Evolutionary conservation across 2,888 invertebrate species (phyloP), one percentile per base, ranked within the genome.

Genomic region (Trachelus iudaicus): DNA sequence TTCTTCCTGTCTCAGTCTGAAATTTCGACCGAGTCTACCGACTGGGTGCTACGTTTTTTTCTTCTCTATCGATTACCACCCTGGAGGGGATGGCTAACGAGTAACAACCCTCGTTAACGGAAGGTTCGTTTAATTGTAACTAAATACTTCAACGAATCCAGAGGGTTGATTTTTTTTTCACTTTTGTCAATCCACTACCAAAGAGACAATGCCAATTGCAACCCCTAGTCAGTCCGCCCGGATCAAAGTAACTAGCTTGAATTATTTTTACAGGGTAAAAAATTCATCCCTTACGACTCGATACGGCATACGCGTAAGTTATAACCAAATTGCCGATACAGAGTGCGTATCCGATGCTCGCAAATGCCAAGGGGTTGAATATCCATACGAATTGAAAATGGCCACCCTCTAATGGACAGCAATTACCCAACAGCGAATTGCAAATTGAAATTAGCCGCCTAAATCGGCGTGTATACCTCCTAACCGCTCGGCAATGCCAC

Each of bases 401-500:
- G 77, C 78, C 80, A 77, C 79, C 76, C 84, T 84, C 83, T 85
- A 85, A 85, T 85, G 83, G 84, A 81, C 82, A 81, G 82, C 87
- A 87, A 88, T 87, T 87, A 87, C 83, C 86, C 86, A 83, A 83
- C 84, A 81, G 87, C 84, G 87, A 88, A 88, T 87, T 85, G 87
- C 86, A 88, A 88, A 87, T 87, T 85, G 85, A 85, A 85, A 86
- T 86, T 85, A 85, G 83, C 84, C 83, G 85, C 81, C 84, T 87
- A 86, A 87, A 87, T 86, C 85, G 86, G 84, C 83, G 83, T 83
- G 86, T 86, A 87, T 85, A 82, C 83, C 85, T 83, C 83, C 34
- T 83, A 86, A 86, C 84, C 81, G 79, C 81, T 81, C 80, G 80
- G 80, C 83, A 82, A 40, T 40, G 78, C 78, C 34, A 76, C 77